A percentile compares a stretch with the other conserved stretches of the same genome.
These are phyloP conservation scores for Gastrophryne carolinensis DNA, from an alignment of 2,797 vertebrate genomes.

Conservation along the genomic window DNA sequence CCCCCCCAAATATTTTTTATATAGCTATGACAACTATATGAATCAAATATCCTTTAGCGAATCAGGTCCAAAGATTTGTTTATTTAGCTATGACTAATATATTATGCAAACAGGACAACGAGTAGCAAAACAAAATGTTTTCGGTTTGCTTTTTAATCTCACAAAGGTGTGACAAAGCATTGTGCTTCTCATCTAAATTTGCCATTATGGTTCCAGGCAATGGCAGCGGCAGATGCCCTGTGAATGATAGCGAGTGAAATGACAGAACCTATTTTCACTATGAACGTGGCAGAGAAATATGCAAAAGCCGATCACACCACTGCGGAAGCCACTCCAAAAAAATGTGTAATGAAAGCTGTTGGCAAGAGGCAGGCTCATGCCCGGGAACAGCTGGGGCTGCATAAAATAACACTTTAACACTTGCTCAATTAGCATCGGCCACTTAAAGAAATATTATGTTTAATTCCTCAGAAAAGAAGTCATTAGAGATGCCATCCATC, in stretches of 20 bases:
- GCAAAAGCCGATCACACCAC: conserved; percentile 61
- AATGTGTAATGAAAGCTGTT: conserved; percentile 78
- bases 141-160: neutral
- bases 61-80: no score
- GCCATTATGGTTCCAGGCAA: conserved; percentile 58
- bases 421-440: conserved; percentile 69
- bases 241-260: conserved; percentile 61
- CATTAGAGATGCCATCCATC: conserved; percentile 45
- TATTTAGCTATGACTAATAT: neutral
- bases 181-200: conserved; percentile 50
- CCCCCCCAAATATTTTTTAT: no score
- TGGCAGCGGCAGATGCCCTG: conserved; percentile 58
- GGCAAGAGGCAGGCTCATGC: conserved; percentile 63
- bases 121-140: neutral
- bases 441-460: conserved; percentile 58
- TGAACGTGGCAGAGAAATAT: conserved; percentile 67
- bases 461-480: conserved; percentile 52
- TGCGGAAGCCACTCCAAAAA: conserved; percentile 70
- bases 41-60: no score
- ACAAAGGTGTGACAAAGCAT: neutral
- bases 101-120: neutral
- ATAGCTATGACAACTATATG: no score
- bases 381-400: conserved; percentile 71
- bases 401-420: conserved; percentile 63
- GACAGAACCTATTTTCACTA: conserved; percentile 68